Evolutionary conservation across 2,113 vertebrate species (phyloP), one percentile per base, ranked within the genome.

Genomic region (Arvicanthis niloticus): DNA sequence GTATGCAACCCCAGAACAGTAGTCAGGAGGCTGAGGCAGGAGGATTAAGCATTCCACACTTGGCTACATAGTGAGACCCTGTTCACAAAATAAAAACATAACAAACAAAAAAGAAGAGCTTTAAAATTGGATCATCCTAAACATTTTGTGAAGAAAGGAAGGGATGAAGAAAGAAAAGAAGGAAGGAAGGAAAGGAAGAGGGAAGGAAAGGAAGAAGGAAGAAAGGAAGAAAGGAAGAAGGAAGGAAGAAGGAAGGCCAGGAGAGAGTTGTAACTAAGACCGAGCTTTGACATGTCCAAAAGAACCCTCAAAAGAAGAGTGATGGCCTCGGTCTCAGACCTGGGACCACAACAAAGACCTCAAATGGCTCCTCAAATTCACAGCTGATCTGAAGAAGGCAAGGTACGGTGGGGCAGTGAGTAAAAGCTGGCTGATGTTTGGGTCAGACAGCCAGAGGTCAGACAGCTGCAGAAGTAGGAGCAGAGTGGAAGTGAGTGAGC

Each of bases 221-320:
- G 21, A n/a, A 75, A 75, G n/a, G 40, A 24, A 26, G 10, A 24
- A 29, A 45, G 42, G 42, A 76, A 80, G 24, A 77, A 42, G 40
- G 2, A 31, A 16, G 22, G 13, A 16, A 9, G 68, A n/a, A 29
- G 67, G 22, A n/a, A 37, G 19, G 45, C 6, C n/a, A 92, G 80
- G 78, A 48, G 51, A 60, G 16, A 67, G 6, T 42, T 94, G 22
- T 58, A 91, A 56, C 7, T 92, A 45, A 60, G 29, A 88, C 26
- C 37, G 13, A 4, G 31, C 45, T 31, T 93, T 90, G 87, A 31
- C 31, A 85, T 89, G 94, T 94, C 67, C 34, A 75, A 92, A 93
- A 67, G 51, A 80, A 26, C 4, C 5, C 51, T 58, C 91, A 10
- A 15, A 70, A 67, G 51, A 75, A 56, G 53, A 77, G 17, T 5